These are phyloP conservation scores for Hyperoplus immaculatus DNA, from an alignment of 2,797 vertebrate species.

Conservation along the genomic window DNA sequence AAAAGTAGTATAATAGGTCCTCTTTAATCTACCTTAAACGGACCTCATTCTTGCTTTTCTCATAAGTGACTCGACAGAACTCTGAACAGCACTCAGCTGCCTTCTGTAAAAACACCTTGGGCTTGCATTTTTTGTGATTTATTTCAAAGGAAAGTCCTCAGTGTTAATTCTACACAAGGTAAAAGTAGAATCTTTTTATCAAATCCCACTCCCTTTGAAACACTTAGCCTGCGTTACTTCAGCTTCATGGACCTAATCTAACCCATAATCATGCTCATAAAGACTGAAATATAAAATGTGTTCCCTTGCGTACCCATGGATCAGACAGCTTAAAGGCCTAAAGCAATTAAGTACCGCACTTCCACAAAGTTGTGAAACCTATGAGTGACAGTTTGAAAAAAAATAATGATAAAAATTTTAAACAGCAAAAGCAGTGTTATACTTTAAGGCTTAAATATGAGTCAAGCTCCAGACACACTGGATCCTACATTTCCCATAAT, in stretches of 20 bases:
- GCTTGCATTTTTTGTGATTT: not conserved
- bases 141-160: not conserved
- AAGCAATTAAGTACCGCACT: not conserved
- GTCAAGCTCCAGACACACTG: not conserved
- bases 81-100: not conserved
- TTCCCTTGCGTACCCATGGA: not conserved
- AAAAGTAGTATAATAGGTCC: too few species aligned
- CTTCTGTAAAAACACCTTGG: not conserved
- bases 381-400: too few species aligned
- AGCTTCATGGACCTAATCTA: not conserved
- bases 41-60: not conserved
- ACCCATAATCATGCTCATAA: too few species aligned
- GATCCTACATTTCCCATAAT: fast-evolving
- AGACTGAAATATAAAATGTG: too few species aligned
- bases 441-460: not conserved
- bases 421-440: too few species aligned
- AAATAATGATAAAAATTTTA: not conserved
- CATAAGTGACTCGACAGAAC: not conserved
- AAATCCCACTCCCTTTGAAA: not conserved
- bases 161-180: not conserved
- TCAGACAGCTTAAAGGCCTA: not conserved
- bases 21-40: not conserved
- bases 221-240: not conserved
- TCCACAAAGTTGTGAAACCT: not conserved
- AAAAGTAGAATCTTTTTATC: not conserved